Percentiles rank a stretch among this genome's conserved stretches.
Evolutionary conservation across 1,140 invertebrate species (phyloP).

Genomic region (Papilio machaon): DNA sequence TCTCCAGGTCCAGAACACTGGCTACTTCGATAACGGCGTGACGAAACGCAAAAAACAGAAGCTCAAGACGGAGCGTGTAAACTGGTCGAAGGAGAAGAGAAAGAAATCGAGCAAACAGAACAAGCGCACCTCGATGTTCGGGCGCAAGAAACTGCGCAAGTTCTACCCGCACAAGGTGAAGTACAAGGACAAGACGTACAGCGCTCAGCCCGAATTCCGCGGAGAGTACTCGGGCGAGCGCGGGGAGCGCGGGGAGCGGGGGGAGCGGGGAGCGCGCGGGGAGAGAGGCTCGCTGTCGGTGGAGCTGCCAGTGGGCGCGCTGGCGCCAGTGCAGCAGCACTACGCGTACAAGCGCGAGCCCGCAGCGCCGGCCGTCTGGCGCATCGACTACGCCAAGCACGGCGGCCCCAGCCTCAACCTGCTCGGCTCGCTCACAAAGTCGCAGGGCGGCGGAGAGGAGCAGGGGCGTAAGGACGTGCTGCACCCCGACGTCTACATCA

Average conservation of each 20-base stretch:
- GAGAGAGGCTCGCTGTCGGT: slow-evolving; percentile 70
- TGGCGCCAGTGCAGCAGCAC: slow-evolving; percentile 50
- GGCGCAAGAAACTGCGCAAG: slow-evolving; percentile 67
- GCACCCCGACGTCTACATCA: slow-evolving; percentile 69
- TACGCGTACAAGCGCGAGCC: slow-evolving; percentile 57
- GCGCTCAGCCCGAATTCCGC: slow-evolving; percentile 44
- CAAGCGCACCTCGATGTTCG: slow-evolving; percentile 52
- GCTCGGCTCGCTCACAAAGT: slow-evolving; percentile 57
- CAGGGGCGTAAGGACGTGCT: slow-evolving; percentile 56
- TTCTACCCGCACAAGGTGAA: slow-evolving; percentile 75
- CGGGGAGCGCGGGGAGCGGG: slow-evolving; percentile 68
- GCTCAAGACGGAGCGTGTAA: background rate
- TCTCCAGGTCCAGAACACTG: slow-evolving; percentile 50
- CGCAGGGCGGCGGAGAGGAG: slow-evolving; percentile 45
- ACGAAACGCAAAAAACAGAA: slow-evolving; percentile 46
- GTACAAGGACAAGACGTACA: slow-evolving; percentile 60
- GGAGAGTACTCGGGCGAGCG: slow-evolving; percentile 62
- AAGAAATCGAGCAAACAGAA: slow-evolving; percentile 48
- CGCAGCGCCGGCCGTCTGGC: slow-evolving; percentile 60
- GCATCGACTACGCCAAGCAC: slow-evolving; percentile 73
- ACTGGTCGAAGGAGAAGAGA: slow-evolving; percentile 34
- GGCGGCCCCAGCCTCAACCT: slow-evolving; percentile 61
- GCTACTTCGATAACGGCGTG: slow-evolving; percentile 43
- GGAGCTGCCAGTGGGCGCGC: slow-evolving; percentile 53
- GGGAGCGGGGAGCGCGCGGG: slow-evolving; percentile 54